Evolutionary conservation across 2,797 vertebrate species (phyloP).

Genomic region (Strix occidentalis): DNA sequence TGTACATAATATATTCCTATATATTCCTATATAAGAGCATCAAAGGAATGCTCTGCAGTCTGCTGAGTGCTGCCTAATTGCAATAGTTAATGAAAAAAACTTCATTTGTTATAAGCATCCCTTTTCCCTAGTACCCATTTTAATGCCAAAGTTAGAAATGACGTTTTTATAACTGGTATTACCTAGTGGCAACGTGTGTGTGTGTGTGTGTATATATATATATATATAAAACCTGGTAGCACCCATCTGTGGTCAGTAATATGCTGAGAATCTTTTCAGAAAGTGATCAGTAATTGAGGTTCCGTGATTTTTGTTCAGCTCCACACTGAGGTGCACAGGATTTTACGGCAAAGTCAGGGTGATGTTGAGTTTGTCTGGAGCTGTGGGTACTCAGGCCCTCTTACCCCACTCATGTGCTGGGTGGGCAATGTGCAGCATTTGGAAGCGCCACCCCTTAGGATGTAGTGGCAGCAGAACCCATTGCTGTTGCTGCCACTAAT

Average conservation of each 20-base stretch:
- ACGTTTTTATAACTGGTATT: background rate
- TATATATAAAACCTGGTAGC: too few species aligned
- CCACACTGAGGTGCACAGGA: background rate
- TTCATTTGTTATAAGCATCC: background rate
- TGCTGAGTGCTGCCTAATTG: background rate
- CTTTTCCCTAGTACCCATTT: background rate
- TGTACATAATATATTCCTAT: background rate
- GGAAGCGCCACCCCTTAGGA: background rate
- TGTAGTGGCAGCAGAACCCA: background rate
- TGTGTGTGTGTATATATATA: too few species aligned
- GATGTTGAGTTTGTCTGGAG: background rate
- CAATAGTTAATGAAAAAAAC: background rate
- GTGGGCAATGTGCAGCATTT: fast-evolving
- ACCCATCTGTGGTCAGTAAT: background rate
- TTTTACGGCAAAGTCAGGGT: fast-evolving
- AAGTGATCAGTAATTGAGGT: background rate
- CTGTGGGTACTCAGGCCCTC: too few species aligned
- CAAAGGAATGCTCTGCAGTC: background rate
- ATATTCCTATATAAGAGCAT: background rate
- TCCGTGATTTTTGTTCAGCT: background rate
- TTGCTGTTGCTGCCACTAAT: background rate
- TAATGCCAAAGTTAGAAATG: background rate
- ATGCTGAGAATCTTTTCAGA: background rate
- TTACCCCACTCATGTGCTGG: fast-evolving
- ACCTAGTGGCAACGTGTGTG: background rate